These are phyloP conservation scores for Nephotettix cincticeps DNA, from an alignment of 1,140 invertebrate genomes.

Conservation along the genomic window DNA sequence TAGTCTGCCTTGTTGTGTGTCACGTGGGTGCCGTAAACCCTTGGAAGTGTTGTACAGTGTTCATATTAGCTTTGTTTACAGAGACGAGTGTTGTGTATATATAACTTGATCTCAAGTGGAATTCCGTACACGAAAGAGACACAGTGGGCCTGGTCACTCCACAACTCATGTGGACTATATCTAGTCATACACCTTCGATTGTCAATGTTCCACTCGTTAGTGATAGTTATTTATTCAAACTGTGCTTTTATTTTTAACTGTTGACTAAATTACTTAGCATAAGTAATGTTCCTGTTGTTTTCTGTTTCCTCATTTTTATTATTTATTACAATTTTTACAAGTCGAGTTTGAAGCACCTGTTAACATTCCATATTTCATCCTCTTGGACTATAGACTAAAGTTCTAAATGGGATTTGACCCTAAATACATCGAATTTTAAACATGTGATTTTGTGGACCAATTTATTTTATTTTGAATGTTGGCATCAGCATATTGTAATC, in stretches of 20 bases:
- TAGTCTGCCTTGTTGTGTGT: conserved; percentile 31
- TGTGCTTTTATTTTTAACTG: conserved; percentile 22
- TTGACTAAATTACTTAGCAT: conserved; percentile 31
- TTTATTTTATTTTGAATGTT: conserved; percentile 29
- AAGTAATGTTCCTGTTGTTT: conserved; percentile 32
- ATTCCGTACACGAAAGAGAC: conserved; percentile 11
- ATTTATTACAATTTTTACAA: conserved; percentile 13
- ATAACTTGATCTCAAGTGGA: conserved; percentile 37
- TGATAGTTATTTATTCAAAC: conserved; percentile 32
- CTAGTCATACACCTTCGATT: conserved; percentile 26
- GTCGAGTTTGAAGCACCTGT: conserved; percentile 26
- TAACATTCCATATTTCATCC: conserved; percentile 34
- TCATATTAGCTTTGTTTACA: not conserved
- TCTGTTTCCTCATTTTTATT: conserved; percentile 21
- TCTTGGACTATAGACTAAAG: conserved; percentile 22
- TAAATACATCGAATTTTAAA: conserved; percentile 37
- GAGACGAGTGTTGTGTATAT: conserved; percentile 10
- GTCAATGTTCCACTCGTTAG: conserved; percentile 31
- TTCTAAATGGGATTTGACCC: conserved; percentile 10
- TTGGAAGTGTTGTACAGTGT: conserved; percentile 4
- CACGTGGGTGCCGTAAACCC: conserved; percentile 17
- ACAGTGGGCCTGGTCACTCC: conserved; percentile 1
- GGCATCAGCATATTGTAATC: conserved; percentile 3
- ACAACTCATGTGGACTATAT: not conserved
- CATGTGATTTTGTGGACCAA: conserved; percentile 39